phyloP scores from a whole-genome alignment of 1,140 invertebrate genomes.

The Drosophila repleta region DNA sequence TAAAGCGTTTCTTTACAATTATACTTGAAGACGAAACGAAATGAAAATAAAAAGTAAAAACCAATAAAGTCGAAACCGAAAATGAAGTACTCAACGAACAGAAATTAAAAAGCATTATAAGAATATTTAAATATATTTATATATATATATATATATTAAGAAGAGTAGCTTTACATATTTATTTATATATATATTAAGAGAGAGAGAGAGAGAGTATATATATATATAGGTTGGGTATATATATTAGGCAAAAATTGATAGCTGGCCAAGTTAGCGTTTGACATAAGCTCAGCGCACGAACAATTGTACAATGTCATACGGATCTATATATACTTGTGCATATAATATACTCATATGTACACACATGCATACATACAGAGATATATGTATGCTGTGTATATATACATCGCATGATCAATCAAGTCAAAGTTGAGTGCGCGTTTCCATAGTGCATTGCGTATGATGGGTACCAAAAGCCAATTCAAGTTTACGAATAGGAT shows the following conservation, averaged over 20 bases:
- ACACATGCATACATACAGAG: constrained; percentile 2
- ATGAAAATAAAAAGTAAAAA: constrained; percentile 16
- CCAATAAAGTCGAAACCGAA: constrained; percentile 6
- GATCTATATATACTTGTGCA: neutral
- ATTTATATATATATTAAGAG: constrained; percentile 17
- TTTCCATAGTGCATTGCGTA: constrained; percentile 37
- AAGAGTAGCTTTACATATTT: constrained; percentile 12
- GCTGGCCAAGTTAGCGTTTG: constrained; percentile 17
- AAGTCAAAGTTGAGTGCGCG: constrained; percentile 35
- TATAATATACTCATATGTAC: neutral
- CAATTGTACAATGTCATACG: constrained; percentile 28
- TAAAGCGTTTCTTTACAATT: constrained; percentile 45
- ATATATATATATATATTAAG: constrained; percentile 11
- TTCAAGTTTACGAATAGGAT: constrained; percentile 33
- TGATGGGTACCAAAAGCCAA: constrained; percentile 44
- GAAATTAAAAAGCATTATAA: constrained; percentile 29
- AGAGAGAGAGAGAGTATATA: too few relatives aligned
- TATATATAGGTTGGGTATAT: constrained; percentile 13
- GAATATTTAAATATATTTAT: constrained; percentile 20
- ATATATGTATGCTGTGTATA: constrained; percentile 1
- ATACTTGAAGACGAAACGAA: constrained; percentile 34
- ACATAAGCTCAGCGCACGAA: constrained; percentile 26
- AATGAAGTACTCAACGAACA: constrained; percentile 5
- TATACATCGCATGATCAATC: constrained; percentile 12
- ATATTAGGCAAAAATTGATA: constrained; percentile 16